A percentile compares a stretch with the other conserved stretches of the same genome.
Conservation (phyloP, 1,140 invertebrate species). For the Diachasmimorpha longicaudata region DNA sequence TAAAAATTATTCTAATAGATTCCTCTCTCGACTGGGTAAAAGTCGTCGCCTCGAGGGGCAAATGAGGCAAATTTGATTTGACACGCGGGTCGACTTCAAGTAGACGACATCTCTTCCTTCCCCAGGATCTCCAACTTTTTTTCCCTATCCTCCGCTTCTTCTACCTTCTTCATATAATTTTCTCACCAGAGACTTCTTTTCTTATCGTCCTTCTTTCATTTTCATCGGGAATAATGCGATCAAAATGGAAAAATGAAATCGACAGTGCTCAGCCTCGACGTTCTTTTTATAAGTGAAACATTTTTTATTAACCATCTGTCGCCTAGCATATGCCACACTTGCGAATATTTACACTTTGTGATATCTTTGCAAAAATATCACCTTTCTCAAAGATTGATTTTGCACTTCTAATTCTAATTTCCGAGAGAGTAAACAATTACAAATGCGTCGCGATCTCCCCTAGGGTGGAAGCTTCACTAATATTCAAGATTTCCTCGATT, state of each 20-base stretch:
- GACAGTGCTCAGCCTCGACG: too few species aligned
- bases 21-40: constrained; percentile 33
- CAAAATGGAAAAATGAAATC: neutral
- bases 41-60: constrained; percentile 30
- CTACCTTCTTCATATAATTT: neutral
- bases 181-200: neutral
- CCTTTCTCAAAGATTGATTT: too few species aligned
- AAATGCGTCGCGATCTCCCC: too few species aligned
- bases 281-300: too few species aligned
- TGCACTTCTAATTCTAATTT: neutral
- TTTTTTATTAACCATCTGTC: too few species aligned
- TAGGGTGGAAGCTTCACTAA: neutral
- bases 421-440: too few species aligned
- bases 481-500: neutral
- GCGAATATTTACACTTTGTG: too few species aligned
- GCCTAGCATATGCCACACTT: too few species aligned
- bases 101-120: constrained; percentile 32
- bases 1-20: constrained; percentile 65
- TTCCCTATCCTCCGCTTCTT: neutral
- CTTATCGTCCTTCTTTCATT: neutral
- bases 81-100: constrained; percentile 47
- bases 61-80: constrained; percentile 63
- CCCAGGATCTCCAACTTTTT: neutral
- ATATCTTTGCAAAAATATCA: too few species aligned
- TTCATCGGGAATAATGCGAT: neutral